These are phyloP conservation scores for Alces alces DNA, from an alignment of 2,113 vertebrate genomes.

Conservation along the genomic window DNA sequence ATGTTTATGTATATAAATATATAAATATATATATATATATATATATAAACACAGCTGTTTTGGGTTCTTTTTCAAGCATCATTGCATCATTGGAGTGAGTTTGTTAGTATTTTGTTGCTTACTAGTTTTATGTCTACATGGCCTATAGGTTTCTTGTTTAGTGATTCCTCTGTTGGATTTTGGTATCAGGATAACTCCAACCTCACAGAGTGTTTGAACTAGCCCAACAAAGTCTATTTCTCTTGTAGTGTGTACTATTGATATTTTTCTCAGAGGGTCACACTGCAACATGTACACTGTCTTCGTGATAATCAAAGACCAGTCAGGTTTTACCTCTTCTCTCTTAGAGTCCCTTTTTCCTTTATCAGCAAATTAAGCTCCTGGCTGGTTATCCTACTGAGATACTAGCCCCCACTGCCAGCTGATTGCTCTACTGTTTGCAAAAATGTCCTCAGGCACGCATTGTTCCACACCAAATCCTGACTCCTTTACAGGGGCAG, in stretches of 20 bases:
- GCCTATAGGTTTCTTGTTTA: neutral
- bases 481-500: neutral
- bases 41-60: neutral
- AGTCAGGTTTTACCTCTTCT: neutral
- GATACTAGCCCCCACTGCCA: neutral
- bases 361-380: neutral
- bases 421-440: neutral
- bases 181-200: neutral
- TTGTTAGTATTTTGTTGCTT: neutral
- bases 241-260: neutral
- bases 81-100: neutral
- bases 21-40: neutral
- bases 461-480: neutral
- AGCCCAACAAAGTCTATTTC: neutral
- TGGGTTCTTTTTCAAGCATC: neutral
- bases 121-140: neutral
- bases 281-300: neutral
- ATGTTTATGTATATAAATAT: neutral
- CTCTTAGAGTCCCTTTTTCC: neutral
- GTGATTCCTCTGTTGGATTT: neutral
- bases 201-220: neutral
- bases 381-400: neutral
- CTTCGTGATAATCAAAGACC: neutral
- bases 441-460: neutral
- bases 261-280: neutral